Evolutionary conservation across 2,797 vertebrate genomes (phyloP), one percentile per base, ranked within the genome.

Genomic region (Malurus splendens): DNA sequence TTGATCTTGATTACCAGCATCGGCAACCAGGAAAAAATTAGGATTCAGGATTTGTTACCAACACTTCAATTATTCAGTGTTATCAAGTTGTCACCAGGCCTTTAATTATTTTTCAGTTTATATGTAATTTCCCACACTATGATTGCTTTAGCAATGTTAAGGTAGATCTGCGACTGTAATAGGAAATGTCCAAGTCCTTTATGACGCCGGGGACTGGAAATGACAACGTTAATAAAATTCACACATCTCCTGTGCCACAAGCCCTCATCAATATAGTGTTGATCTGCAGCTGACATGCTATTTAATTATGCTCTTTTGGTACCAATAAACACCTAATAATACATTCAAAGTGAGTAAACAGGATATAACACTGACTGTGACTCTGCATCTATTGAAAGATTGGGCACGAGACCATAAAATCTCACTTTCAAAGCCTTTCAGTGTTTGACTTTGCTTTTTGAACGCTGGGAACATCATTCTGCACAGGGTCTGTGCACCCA

Each of bases 101-200:
- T 82, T 92, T 94, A 94, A 94, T 95, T 95, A 94, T 90, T 93
- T 88, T 94, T 83, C 78, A 45, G 67, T 90, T 92, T 68, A 87
- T 91, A 89, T 44, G 77, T 86, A 64, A 93, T 93, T 95, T 94
- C 82, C 87, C 50, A 45, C 72, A 64, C 75, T 60, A 4, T 60
- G 65, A 87, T 91, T 84, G 87, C 79, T 83, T 89, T 80, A 76
- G 64, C n/a, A 86, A 72, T 44, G 64, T 71, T 90, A 86, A 90
- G 92, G 81, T 79, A 81, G 83, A 86, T 68, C 83, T 76, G 81
- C 67, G 65, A 60, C 64, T 77, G 54, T 56, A 88, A 72, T 55
- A 84, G 78, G 72, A 91, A 85, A 71, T 1, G 32, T 90, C 76
- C 84, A 56, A 86, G 78, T 56, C 86, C 61, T 87, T 95, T 82